phyloP scores from a whole-genome alignment of 2,888 invertebrate genomes.

The Microctonus hyperodae region DNA sequence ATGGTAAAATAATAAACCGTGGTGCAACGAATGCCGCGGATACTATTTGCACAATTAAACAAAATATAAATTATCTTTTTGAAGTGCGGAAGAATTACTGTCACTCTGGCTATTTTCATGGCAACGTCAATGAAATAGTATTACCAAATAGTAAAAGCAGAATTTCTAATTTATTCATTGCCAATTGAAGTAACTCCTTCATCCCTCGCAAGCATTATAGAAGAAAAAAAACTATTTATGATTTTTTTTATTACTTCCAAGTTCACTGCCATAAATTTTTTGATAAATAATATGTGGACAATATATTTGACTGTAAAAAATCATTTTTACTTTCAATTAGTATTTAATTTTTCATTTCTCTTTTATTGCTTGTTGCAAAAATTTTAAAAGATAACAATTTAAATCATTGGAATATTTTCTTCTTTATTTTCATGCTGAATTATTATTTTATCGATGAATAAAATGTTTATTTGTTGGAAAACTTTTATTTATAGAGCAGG shows the following conservation, averaged over 20 bases:
- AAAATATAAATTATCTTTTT: constrained; percentile 24
- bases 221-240: background rate
- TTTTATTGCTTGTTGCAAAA: background rate
- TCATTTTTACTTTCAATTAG: constrained; percentile 46
- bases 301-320: constrained; percentile 43
- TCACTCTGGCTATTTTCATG: constrained; percentile 17
- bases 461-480: background rate
- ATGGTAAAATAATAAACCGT: constrained; percentile 39
- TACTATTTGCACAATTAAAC: constrained; percentile 29
- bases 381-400: background rate
- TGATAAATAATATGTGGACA: constrained; percentile 28
- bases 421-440: background rate
- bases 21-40: constrained; percentile 40
- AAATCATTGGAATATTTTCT: background rate
- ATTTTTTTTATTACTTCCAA: constrained; percentile 29
- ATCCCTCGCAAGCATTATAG: no score
- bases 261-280: constrained; percentile 50
- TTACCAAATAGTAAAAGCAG: background rate
- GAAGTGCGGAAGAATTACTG: constrained; percentile 33
- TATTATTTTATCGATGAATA: background rate
- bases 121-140: background rate
- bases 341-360: constrained; percentile 30
- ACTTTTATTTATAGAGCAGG: background rate
- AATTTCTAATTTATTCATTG: constrained; percentile 36
- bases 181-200: constrained; percentile 32